Evolutionary conservation across 1,140 invertebrate species (phyloP).

Genomic region (honey bee (Apis mellifera)): DNA sequence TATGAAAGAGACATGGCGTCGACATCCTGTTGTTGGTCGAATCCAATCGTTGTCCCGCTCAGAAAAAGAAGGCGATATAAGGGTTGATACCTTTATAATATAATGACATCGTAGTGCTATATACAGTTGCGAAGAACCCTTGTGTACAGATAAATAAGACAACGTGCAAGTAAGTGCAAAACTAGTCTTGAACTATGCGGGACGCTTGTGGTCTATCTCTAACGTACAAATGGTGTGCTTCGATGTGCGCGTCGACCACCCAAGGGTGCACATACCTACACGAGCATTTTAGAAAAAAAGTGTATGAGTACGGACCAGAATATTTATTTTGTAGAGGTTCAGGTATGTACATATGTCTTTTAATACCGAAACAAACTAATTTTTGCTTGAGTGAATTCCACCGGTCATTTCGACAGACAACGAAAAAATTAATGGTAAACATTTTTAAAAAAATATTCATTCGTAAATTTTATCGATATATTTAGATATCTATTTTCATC

Average conservation of each 20-base stretch:
- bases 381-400: neutral
- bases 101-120: constrained; percentile 61
- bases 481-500: neutral
- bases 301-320: neutral
- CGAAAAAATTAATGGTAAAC: neutral
- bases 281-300: constrained; percentile 38
- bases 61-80: constrained; percentile 65
- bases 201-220: constrained; percentile 50
- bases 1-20: constrained; percentile 66
- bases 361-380: constrained; percentile 9
- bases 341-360: constrained; percentile 30
- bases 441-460: neutral
- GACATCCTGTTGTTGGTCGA: constrained; percentile 57
- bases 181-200: constrained; percentile 48
- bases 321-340: constrained; percentile 11
- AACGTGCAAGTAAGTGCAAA: neutral
- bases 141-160: constrained; percentile 42
- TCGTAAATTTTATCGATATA: neutral
- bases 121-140: constrained; percentile 19
- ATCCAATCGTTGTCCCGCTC: constrained; percentile 10
- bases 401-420: neutral
- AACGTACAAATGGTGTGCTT: constrained; percentile 17
- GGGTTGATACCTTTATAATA: constrained; percentile 69
- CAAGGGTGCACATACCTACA: constrained; percentile 56
- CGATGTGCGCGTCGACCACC: constrained; percentile 60